Percentiles rank a stretch among this genome's conserved stretches.
phyloP scores from a whole-genome alignment of 2,797 vertebrate genomes.

The Karalla daura region DNA sequence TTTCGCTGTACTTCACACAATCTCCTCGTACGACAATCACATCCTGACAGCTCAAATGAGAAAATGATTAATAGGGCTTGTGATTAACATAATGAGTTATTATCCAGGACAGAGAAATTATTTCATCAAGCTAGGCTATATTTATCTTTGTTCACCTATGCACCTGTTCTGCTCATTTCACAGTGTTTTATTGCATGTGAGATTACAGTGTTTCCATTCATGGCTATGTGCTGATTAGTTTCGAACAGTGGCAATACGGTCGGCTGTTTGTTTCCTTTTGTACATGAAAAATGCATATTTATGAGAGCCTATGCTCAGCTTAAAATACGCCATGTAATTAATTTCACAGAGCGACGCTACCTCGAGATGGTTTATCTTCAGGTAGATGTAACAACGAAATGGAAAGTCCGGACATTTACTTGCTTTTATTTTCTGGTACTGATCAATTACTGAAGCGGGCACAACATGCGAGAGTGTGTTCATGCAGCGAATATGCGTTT shows the following conservation, averaged over 20 bases:
- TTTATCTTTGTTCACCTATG: constrained; percentile 81
- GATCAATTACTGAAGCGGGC: constrained; percentile 10
- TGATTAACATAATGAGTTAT: constrained; percentile 83
- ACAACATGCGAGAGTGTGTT: not conserved
- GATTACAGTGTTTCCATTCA: constrained; percentile 62
- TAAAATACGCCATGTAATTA: constrained; percentile 30
- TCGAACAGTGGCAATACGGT: constrained; percentile 57
- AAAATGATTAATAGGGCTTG: constrained; percentile 80
- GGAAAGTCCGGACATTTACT: not conserved
- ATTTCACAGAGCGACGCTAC: constrained; percentile 6
- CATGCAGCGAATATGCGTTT: not conserved
- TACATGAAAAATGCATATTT: constrained; percentile 62
- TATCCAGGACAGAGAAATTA: constrained; percentile 81
- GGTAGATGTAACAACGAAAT: not conserved
- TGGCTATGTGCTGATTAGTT: constrained; percentile 67
- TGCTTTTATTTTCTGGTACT: not conserved
- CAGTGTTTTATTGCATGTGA: constrained; percentile 67
- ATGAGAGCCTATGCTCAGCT: constrained; percentile 34
- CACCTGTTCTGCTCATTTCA: constrained; percentile 76
- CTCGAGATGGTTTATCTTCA: constrained; percentile 2
- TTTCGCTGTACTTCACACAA: constrained; percentile 56
- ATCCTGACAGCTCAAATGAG: constrained; percentile 80
- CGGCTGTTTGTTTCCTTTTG: constrained; percentile 59
- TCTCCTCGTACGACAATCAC: constrained; percentile 73
- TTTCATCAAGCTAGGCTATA: constrained; percentile 80